These are phyloP conservation scores for Montipora efflorescens DNA, from an alignment of 64 coral and sea anemone species.

Conservation along the genomic window DNA sequence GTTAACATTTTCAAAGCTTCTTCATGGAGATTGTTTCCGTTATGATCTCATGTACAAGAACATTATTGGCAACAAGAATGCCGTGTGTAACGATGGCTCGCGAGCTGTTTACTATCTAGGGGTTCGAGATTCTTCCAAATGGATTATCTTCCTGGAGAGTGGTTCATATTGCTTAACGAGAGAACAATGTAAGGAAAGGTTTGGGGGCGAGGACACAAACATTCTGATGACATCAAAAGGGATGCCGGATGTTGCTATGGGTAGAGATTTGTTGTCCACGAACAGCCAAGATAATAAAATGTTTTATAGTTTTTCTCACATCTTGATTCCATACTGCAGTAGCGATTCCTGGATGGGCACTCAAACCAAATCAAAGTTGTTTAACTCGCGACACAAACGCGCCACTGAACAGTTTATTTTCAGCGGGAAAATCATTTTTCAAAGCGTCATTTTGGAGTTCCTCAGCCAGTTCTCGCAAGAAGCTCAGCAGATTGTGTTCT, in stretches of 20 bases:
- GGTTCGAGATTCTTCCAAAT: not conserved
- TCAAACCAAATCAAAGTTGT: not conserved
- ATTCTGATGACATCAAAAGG: slow-evolving; percentile 25
- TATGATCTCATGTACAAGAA: slow-evolving; percentile 14
- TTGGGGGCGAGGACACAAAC: slow-evolving; percentile 17
- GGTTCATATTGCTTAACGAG: slow-evolving; percentile 31
- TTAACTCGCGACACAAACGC: not conserved
- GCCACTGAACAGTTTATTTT: not conserved
- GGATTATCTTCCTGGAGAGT: slow-evolving; percentile 44
- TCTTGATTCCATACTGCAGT: slow-evolving; percentile 24
- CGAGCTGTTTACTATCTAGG: not conserved
- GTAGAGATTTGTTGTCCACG: slow-evolving; percentile 9
- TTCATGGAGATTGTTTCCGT: not conserved
- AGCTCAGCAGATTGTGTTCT: slow-evolving; percentile 1
- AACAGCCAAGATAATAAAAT: not conserved
- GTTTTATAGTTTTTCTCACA: slow-evolving; percentile 7
- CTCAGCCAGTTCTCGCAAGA: not conserved
- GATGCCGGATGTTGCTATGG: not conserved
- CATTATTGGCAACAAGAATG: not conserved
- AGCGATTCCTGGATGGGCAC: slow-evolving; percentile 23
- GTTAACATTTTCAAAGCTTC: not conserved
- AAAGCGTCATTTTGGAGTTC: slow-evolving; percentile 30
- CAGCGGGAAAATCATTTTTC: slow-evolving; percentile 50
- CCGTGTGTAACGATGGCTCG: slow-evolving; percentile 16
- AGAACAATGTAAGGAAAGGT: slow-evolving; percentile 11